A percentile compares a stretch with the other conserved stretches of the same genome.
These are phyloP conservation scores for Microctonus aethiopoides DNA, from an alignment of 2,888 invertebrate genomes.

Conservation along the genomic window DNA sequence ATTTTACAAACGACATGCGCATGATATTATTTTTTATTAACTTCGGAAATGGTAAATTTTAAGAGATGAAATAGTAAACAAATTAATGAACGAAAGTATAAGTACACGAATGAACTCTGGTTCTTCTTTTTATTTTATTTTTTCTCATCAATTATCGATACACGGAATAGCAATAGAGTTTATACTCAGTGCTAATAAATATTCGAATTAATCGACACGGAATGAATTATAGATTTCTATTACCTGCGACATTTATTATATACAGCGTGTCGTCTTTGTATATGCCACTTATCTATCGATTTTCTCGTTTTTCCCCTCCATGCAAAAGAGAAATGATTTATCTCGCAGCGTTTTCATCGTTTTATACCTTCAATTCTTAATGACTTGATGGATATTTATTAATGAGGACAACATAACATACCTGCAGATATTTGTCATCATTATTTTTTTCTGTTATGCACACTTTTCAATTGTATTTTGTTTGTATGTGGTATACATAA, in stretches of 20 bases:
- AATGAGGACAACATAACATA: not conserved
- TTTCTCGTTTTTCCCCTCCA: not conserved
- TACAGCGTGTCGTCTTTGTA: not conserved
- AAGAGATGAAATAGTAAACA: not conserved
- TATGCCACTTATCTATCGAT: not conserved
- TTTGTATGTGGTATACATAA: constrained; percentile 40
- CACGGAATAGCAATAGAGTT: constrained; percentile 29
- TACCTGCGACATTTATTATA: constrained; percentile 4
- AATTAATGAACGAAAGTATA: not conserved
- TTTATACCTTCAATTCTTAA: not conserved
- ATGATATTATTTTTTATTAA: not conserved
- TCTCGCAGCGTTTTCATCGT: not conserved
- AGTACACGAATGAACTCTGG: constrained; percentile 31
- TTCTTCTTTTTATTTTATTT: constrained; percentile 32
- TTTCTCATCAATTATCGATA: constrained; percentile 19
- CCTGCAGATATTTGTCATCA: constrained; percentile 16
- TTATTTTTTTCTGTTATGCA: constrained; percentile 32
- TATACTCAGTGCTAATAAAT: constrained; percentile 40
- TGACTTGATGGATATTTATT: not conserved
- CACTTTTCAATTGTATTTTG: constrained; percentile 43
- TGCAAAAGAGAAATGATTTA: too few relatives aligned
- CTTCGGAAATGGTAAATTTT: not conserved
- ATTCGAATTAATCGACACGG: constrained; percentile 29
- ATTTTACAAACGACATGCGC: not conserved
- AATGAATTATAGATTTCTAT: constrained; percentile 5